Evolutionary conservation across 2,113 vertebrate species (phyloP).

Genomic region (Nothocercus nigrocapillus): DNA sequence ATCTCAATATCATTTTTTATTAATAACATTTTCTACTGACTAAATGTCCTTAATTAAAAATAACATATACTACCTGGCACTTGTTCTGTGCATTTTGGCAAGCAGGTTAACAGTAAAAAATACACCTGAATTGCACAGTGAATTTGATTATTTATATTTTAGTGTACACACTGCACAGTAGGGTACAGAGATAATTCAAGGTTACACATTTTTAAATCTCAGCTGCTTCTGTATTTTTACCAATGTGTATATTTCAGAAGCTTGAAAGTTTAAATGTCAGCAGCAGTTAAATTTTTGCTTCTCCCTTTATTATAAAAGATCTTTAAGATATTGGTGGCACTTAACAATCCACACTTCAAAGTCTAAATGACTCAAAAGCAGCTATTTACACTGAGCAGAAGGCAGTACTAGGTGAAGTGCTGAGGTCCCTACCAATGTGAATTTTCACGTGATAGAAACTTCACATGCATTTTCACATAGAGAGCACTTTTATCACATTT

Average conservation of each 20-base stretch:
- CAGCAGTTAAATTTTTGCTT: not conserved
- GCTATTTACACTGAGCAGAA: not conserved
- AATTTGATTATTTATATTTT: not conserved
- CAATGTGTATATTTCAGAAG: not conserved
- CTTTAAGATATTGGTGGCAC: not conserved
- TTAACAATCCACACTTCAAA: not conserved
- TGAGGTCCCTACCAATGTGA: not conserved
- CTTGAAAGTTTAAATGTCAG: not conserved
- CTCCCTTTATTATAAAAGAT: not conserved
- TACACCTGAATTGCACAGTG: not conserved
- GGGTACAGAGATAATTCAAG: not conserved
- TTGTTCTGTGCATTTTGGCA: not conserved
- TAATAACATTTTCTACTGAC: not conserved
- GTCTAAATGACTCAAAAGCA: not conserved
- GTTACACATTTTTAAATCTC: not conserved
- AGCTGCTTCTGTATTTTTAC: not conserved
- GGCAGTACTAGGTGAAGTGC: not conserved
- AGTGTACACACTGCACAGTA: not conserved
- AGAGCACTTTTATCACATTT: not conserved
- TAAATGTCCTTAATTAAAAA: not conserved
- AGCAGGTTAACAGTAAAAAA: not conserved
- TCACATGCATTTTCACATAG: not conserved
- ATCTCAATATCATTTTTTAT: not conserved
- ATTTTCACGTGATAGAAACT: not conserved
- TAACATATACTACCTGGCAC: not conserved